These are phyloP conservation scores for Drosophila teissieri DNA, from an alignment of 1,140 invertebrate species.

Conservation along the genomic window DNA sequence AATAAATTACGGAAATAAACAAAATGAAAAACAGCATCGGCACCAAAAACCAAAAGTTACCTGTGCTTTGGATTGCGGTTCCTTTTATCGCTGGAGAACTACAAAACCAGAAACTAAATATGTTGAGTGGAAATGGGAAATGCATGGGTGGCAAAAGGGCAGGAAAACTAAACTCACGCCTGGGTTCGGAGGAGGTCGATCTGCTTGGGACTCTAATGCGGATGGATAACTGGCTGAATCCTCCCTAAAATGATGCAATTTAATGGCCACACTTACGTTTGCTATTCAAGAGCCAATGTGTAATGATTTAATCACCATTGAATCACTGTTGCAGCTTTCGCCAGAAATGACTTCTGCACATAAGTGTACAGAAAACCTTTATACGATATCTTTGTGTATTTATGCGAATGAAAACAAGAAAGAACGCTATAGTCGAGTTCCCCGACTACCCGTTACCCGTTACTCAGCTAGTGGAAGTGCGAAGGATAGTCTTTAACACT, in stretches of 20 bases:
- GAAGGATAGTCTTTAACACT: no score
- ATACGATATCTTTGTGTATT: background rate
- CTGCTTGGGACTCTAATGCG: slow-evolving; percentile 10
- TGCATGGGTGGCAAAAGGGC: slow-evolving; percentile 36
- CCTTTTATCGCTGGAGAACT: slow-evolving; percentile 45
- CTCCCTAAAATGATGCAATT: slow-evolving; percentile 23
- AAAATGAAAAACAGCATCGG: slow-evolving; percentile 42
- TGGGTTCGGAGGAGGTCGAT: slow-evolving; percentile 14
- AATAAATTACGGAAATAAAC: slow-evolving; percentile 80
- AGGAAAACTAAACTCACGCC: slow-evolving; percentile 13
- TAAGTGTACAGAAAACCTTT: background rate
- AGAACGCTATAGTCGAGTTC: no score
- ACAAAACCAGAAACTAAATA: slow-evolving; percentile 6
- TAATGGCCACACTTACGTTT: slow-evolving; percentile 4
- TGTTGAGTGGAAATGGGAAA: slow-evolving; percentile 20
- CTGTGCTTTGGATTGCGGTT: slow-evolving; percentile 55
- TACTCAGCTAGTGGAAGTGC: no score
- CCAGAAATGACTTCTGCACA: background rate
- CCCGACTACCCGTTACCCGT: no score
- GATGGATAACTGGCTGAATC: slow-evolving; percentile 23
- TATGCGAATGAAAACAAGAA: no score
- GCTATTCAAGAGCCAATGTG: background rate
- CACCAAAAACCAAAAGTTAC: slow-evolving; percentile 45
- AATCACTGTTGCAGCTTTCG: background rate
- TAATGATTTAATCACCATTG: slow-evolving; percentile 1